A percentile compares a stretch with the other conserved stretches of the same genome.
Evolutionary conservation across 2,113 vertebrate species (phyloP).

Genomic region (Mus musculus): DNA sequence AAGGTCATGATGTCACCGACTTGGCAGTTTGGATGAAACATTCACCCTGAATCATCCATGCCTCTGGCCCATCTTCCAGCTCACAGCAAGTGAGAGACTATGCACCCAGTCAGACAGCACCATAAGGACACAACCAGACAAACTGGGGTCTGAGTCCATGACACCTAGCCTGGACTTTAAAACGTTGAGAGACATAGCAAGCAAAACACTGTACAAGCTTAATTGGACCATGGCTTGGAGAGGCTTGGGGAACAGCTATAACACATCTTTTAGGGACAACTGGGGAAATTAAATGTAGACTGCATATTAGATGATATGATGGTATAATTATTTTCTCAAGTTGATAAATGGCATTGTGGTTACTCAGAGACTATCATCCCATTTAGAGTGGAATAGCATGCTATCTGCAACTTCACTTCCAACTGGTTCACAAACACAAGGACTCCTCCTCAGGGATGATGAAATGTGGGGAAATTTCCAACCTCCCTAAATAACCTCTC

Average conservation of each 20-base stretch:
- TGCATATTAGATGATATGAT: background rate
- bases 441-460: background rate
- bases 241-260: background rate
- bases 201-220: background rate
- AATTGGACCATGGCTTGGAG: background rate
- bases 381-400: background rate
- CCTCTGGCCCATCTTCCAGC: background rate
- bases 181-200: background rate
- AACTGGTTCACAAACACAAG: background rate
- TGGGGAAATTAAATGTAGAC: background rate
- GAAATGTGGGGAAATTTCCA: background rate
- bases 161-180: background rate
- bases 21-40: background rate
- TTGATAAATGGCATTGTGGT: background rate
- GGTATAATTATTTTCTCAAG: background rate
- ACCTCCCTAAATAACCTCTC: background rate
- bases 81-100: background rate
- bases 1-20: background rate
- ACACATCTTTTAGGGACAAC: background rate
- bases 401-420: background rate
- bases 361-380: background rate
- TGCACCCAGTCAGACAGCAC: background rate
- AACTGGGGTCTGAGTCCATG: background rate
- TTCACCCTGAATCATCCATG: conserved; percentile 1
- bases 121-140: background rate